Evolutionary conservation across 2,888 invertebrate species (phyloP), one percentile per base, ranked within the genome.

Genomic region (Pocota personata): DNA sequence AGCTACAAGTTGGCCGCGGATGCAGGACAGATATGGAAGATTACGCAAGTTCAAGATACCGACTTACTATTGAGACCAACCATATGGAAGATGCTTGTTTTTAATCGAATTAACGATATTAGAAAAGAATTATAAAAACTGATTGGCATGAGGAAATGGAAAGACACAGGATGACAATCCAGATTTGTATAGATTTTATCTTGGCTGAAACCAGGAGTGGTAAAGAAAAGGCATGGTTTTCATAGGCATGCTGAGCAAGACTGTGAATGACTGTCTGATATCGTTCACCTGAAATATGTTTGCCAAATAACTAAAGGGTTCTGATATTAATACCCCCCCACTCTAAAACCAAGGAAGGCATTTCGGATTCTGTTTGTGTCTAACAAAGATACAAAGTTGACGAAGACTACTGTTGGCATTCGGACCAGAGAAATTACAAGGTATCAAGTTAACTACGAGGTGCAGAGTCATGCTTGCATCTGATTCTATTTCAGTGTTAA

Each of bases 1-100:
- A 78, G 55, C 30, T 57, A 30, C 52, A 37, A 43, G 60, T 60
- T 32, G 46, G 40, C 21, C 8, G 50, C 46, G 14, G 35, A 46
- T 32, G 10, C 57, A 32, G 78, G 57, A 60, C 73, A 55, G 52
- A 67, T 78, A 69, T 69, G 73, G 67, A 24, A 12, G 7, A 55
- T 55, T 40, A 43, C 27, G 48, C 35, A 60, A 64, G 24, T 64
- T 14, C 6, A 43, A 43, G 40, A 43, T 52, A 52, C 6, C 7
- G 6, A 30, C 21, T 12, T 37, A 8, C 14, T 37, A 37, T 3
- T 40, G 40, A 16, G 8, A 24, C 32, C 19, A 48, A 8, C 64
- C 46, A 32, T 46, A 32, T 48, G 4, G 46, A 48, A 16, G 64
- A 48, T 48, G 32, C 19, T 32, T 32, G 12, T 32, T 16, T 6